phyloP scores from a whole-genome alignment of 2,113 vertebrate species.

The Ailurus styani region DNA sequence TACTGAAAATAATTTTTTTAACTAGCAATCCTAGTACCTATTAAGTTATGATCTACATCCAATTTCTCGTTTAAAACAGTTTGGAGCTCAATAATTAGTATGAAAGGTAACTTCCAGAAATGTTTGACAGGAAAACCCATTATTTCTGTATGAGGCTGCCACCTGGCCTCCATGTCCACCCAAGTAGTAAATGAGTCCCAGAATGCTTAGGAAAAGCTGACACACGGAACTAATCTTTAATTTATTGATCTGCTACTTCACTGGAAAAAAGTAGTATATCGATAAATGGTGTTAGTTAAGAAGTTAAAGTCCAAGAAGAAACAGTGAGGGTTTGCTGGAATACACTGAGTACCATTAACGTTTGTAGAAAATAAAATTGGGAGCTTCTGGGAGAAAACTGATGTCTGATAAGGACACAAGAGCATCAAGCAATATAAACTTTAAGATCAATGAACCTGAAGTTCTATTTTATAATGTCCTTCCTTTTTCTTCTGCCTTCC shows the following conservation, averaged over 20 bases:
- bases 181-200: conserved; percentile 71
- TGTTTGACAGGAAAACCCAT: conserved; percentile 35
- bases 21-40: neutral
- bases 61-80: conserved; percentile 35
- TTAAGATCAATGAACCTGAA: conserved; percentile 59
- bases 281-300: conserved; percentile 81
- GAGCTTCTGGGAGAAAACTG: conserved; percentile 76
- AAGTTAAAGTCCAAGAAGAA: conserved; percentile 78
- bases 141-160: conserved; percentile 40
- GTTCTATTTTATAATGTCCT: conserved; percentile 1
- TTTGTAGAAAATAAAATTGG: conserved; percentile 76
- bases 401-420: conserved; percentile 69
- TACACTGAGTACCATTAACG: conserved; percentile 71
- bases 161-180: conserved; percentile 55
- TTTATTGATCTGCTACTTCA: conserved; percentile 80
- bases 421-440: conserved; percentile 70
- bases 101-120: conserved; percentile 67
- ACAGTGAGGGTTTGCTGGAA: conserved; percentile 64
- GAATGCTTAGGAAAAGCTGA: conserved; percentile 72
- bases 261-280: conserved; percentile 76
- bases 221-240: conserved; percentile 81
- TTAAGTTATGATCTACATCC: conserved; percentile 29
- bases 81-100: conserved; percentile 42
- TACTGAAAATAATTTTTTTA: neutral
- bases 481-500: neutral